Percentiles rank a stretch among this genome's conserved stretches.
These are phyloP conservation scores for Macrosteles quadrilineatus DNA, from an alignment of 1,140 invertebrate genomes.

Conservation along the genomic window DNA sequence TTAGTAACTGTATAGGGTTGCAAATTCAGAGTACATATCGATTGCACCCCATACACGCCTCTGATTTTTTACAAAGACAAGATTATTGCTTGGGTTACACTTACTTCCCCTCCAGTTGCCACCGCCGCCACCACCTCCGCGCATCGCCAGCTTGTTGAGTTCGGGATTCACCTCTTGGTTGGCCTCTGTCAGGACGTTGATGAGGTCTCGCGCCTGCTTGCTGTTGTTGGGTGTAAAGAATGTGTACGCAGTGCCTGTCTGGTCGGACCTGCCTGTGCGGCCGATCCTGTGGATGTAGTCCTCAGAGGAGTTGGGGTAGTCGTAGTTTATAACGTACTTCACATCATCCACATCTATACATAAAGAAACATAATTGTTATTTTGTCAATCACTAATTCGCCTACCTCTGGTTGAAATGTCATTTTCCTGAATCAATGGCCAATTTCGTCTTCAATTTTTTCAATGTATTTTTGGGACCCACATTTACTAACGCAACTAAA, in stretches of 20 bases:
- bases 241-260: slow-evolving; percentile 95
- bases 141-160: slow-evolving; percentile 62
- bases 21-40: no score
- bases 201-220: slow-evolving; percentile 86
- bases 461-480: no score
- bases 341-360: slow-evolving; percentile 91
- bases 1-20: no score
- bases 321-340: slow-evolving; percentile 98
- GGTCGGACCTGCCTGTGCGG: slow-evolving; percentile 88
- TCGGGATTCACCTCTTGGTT: slow-evolving; percentile 84
- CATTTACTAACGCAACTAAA: no score
- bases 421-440: no score
- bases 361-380: no score
- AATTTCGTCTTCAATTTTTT: no score
- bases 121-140: slow-evolving; percentile 44
- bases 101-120: background rate
- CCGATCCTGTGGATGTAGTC: slow-evolving; percentile 99
- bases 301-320: slow-evolving; percentile 97
- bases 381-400: no score
- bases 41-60: no score
- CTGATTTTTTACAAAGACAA: no score
- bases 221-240: slow-evolving; percentile 93
- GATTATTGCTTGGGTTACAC: no score
- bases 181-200: slow-evolving; percentile 88
- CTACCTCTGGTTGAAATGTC: no score